Evolutionary conservation across 1,140 invertebrate species (phyloP).

Genomic region (Gonioctena quinquepunctata): DNA sequence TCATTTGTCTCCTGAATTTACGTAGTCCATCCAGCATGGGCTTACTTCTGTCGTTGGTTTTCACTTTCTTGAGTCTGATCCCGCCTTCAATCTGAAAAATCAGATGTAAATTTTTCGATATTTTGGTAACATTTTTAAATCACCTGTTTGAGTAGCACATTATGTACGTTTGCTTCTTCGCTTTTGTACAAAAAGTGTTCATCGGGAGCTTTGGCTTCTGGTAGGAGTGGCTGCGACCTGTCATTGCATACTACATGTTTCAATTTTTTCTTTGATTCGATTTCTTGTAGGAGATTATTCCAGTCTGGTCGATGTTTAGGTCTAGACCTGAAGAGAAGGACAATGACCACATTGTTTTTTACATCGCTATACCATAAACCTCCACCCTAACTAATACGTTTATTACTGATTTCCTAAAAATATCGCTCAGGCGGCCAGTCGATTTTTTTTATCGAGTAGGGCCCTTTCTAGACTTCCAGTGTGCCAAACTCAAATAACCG

Average conservation of each 20-base stretch:
- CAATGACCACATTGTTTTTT: background rate
- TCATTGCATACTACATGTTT: constrained; percentile 84
- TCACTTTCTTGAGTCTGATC: constrained; percentile 74
- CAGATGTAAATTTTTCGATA: background rate
- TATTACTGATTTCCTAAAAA: too few species aligned
- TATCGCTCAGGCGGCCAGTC: too few species aligned
- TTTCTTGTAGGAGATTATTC: constrained; percentile 88
- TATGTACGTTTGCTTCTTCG: constrained; percentile 83
- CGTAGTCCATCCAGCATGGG: constrained; percentile 80
- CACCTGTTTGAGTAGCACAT: constrained; percentile 75
- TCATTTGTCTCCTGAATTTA: constrained; percentile 85
- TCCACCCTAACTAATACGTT: background rate
- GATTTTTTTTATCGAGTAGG: too few species aligned
- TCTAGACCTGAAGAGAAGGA: constrained; percentile 60
- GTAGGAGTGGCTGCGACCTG: constrained; percentile 64
- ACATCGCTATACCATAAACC: too few species aligned
- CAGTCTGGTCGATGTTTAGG: constrained; percentile 83
- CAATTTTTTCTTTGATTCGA: constrained; percentile 76
- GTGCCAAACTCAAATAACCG: too few species aligned
- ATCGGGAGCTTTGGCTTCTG: constrained; percentile 64
- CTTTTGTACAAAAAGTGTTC: constrained; percentile 86
- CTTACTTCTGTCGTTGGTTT: constrained; percentile 84
- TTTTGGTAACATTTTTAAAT: background rate
- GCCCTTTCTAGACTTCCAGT: too few species aligned
- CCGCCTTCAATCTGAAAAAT: constrained; percentile 70